Percentiles rank a stretch among this genome's conserved stretches.
Conservation (phyloP, 2,113 vertebrate genomes). For the Poeciliopsis prolifica region DNA sequence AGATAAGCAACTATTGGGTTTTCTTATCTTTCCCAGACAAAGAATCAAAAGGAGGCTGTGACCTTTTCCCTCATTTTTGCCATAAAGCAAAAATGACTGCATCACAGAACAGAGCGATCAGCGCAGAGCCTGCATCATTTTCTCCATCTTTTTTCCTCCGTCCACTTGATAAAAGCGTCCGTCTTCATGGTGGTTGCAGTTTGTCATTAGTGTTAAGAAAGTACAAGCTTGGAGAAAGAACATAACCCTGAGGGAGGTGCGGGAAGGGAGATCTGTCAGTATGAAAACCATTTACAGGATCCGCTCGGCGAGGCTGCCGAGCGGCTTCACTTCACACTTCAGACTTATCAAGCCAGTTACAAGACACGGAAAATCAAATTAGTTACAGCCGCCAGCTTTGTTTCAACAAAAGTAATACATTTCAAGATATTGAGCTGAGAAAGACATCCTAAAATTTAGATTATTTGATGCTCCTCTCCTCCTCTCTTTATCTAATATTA, state of each 20-base stretch:
- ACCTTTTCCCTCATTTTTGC: conserved; percentile 23
- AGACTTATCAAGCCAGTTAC: conserved; percentile 57
- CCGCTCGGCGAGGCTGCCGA: conserved; percentile 42
- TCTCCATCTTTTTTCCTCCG: conserved; percentile 4
- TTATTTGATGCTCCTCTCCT: conserved; percentile 32
- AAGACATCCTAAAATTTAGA: conserved; percentile 26
- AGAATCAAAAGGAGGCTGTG: not conserved
- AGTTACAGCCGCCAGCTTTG: conserved; percentile 66
- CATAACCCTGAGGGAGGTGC: conserved; percentile 51
- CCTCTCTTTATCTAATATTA: conserved; percentile 1
- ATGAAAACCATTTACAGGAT: conserved; percentile 64
- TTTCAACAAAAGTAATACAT: conserved; percentile 53
- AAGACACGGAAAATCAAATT: conserved; percentile 64
- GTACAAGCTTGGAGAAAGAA: conserved; percentile 49
- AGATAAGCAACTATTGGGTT: conserved; percentile 11
- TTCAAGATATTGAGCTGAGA: conserved; percentile 33
- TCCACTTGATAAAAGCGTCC: conserved; percentile 29
- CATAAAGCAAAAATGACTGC: conserved; percentile 4
- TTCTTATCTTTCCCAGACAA: not conserved
- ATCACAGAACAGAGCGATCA: conserved; percentile 13
- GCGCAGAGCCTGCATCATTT: not conserved
- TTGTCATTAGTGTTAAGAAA: conserved; percentile 56
- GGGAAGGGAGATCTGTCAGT: conserved; percentile 56
- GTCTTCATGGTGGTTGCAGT: conserved; percentile 33
- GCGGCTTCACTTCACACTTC: conserved; percentile 56